Evolutionary conservation across 2,888 invertebrate genomes (phyloP), one percentile per base, ranked within the genome.

Genomic region (Junonia oenone): DNA sequence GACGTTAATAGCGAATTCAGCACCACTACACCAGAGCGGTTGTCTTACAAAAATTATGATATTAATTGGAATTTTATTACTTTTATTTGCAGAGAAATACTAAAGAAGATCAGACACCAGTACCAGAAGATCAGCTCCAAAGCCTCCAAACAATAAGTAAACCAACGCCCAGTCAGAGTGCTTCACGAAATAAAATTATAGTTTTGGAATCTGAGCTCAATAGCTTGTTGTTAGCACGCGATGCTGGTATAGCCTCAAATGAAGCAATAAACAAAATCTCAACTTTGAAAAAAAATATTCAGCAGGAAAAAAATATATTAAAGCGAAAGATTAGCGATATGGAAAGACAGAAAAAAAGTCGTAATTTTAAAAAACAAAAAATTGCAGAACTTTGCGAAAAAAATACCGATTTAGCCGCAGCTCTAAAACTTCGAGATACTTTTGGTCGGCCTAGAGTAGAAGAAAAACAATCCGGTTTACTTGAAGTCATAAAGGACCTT

Each of bases 221-320:
- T 46, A 56, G 56, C 56, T 56, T 50, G 47, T 19, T 51, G 31
- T 47, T 56, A 56, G 56, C 56, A 31, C 56, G 56, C 43, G 56
- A 56, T 52, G 27, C 52, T 56, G 52, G 56, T 52, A 43, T 56
- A 56, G 56, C 56, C 6, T 31, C 52, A 52, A 35, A 56, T 56
- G 52, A 56, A 31, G 51, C 56, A 43, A 52, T 48, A 38, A 52
- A 56, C 47, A 56, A 15, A 56, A 56, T 52, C 38, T 9, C 56
- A 56, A 51, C 58, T 33, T 51, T 58, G 40, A 57, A 29, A 29
- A 58, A 55, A 45, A 29, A 51, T 49, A 55, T 22, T 26, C 26
- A 26, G n/a, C 45, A 45, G n/a, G 31, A 31, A 31, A 31, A n/a
- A n/a, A n/a, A n/a, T n/a, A n/a, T n/a, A n/a, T n/a, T n/a, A n/a